Evolutionary conservation across 2,888 invertebrate species (phyloP), one percentile per base, ranked within the genome.

Genomic region (Cephus sareptanus): DNA sequence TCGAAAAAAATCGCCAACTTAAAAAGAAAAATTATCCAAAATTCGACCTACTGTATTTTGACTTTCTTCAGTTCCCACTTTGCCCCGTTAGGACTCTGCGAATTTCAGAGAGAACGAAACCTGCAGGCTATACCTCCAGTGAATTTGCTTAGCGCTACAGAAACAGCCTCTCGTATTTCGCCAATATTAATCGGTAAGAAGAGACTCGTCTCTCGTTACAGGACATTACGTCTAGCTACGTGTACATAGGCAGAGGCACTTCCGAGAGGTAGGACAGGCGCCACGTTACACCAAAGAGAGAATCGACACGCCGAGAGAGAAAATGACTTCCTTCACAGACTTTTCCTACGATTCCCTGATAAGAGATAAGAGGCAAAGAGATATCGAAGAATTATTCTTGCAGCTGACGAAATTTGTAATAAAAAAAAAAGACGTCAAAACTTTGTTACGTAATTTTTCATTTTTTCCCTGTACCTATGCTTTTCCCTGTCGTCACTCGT

Each of bases 181-280:
- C 73, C 40, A 76, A 78, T 78, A 78, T 78, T 78, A 78, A 78
- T 78, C 56, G 76, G 78, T 68, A 78, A 78, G 71, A 31, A 76
- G 78, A 78, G 40, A 76, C 78, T 76, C 73, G 78, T 68, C 30
- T 78, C 76, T n/a, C 40, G 73, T 78, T 78, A 76, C 78, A 56
- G 70, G 34, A 74, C 70, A 75, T 77, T 77, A 75, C 71, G 34
- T 77, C 69, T 71, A 37, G 70, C 71, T 31, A 30, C 23, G 56
- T 15, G 9, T 56, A 56, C 9, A 56, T 9, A 56, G 15, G 13
- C 4, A 37, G 1, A 56, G 23, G 23, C 56, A 56, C 56, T 6
- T 56, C 56, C 23, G 56, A 23, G 56, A 56, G 56, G 23, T 1
- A 1, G 0, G 23, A 56, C 9, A 23, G 56, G 56, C 23, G 23